These are phyloP conservation scores for Cololabis saira DNA, from an alignment of 2,113 vertebrate genomes.

Conservation along the genomic window DNA sequence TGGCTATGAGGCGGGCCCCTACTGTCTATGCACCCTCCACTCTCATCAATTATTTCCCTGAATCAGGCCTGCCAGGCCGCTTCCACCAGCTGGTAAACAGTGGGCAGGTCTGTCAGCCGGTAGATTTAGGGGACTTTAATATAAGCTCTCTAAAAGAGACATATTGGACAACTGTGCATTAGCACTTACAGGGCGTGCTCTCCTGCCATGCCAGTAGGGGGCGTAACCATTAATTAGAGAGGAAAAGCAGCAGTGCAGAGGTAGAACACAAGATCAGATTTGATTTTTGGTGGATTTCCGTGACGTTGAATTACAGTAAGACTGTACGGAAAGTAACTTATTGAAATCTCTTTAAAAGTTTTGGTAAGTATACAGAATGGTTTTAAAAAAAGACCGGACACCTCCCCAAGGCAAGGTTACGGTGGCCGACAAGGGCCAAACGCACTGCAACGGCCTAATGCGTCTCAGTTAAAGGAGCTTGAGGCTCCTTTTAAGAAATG, in stretches of 20 bases:
- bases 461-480: too few species aligned
- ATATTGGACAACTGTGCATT: slow-evolving; percentile 64
- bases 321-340: too few species aligned
- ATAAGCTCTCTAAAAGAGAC: slow-evolving; percentile 47
- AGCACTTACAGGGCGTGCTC: slow-evolving; percentile 23
- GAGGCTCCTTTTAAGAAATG: too few species aligned
- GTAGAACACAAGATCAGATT: not conserved
- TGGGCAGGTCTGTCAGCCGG: slow-evolving; percentile 42
- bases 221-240: slow-evolving; percentile 11
- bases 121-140: slow-evolving; percentile 55
- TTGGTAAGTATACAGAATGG: too few species aligned
- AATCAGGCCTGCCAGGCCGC: slow-evolving; percentile 36
- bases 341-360: too few species aligned
- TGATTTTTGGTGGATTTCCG: not conserved
- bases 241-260: not conserved
- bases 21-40: slow-evolving; percentile 35
- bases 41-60: slow-evolving; percentile 69
- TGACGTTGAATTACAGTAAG: too few species aligned
- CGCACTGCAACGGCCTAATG: too few species aligned
- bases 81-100: slow-evolving; percentile 70
- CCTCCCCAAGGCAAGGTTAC: too few species aligned
- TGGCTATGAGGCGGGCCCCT: slow-evolving; percentile 38
- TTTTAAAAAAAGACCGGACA: too few species aligned
- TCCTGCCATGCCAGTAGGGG: not conserved
- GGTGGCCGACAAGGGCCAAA: too few species aligned